Percentiles rank a stretch among this genome's conserved stretches.
These are phyloP conservation scores for Crotalus tigris DNA, from an alignment of 2,113 vertebrate genomes.

Conservation along the genomic window DNA sequence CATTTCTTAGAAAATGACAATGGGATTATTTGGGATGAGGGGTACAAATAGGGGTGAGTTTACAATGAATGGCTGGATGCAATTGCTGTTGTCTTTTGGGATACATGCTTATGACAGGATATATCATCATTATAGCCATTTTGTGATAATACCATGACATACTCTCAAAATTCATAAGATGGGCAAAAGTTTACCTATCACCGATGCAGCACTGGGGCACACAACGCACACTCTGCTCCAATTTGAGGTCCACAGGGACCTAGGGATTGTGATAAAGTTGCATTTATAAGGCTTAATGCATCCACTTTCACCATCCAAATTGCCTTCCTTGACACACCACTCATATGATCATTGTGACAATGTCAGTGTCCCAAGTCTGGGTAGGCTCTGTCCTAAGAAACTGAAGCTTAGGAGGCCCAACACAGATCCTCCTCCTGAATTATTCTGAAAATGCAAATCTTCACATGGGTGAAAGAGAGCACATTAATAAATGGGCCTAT, in stretches of 20 bases:
- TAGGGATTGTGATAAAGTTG: neutral
- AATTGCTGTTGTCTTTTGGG: neutral
- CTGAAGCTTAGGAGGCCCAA: neutral
- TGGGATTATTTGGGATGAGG: neutral
- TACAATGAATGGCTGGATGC: neutral
- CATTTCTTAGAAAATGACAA: neutral
- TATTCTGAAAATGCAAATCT: neutral
- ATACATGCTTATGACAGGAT: neutral
- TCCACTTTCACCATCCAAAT: neutral
- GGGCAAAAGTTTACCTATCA: neutral
- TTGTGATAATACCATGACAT: neutral
- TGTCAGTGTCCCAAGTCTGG: neutral
- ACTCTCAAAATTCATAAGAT: neutral
- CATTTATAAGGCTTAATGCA: neutral
- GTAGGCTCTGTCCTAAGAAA: neutral
- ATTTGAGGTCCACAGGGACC: neutral
- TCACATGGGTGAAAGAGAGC: neutral
- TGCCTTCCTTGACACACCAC: neutral
- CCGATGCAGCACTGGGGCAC: neutral
- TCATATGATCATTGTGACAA: neutral
- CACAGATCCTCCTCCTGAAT: neutral
- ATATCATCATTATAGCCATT: neutral
- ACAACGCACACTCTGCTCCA: neutral
- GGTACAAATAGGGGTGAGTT: neutral
- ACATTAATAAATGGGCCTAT: neutral